phyloP scores from a whole-genome alignment of 2,888 invertebrate species.

The Macrosiphum euphorbiae region DNA sequence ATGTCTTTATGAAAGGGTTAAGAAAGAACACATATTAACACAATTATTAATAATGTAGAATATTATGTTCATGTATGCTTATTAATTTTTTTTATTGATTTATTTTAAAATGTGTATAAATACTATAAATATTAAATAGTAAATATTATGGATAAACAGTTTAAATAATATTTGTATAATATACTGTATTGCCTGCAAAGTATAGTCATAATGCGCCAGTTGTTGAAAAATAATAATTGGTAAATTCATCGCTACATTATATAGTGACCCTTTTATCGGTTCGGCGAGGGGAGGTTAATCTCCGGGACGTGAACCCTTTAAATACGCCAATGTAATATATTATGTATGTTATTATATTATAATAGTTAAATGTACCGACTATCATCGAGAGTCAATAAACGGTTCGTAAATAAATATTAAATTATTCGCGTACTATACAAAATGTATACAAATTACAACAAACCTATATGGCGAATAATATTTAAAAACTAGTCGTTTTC shows the following conservation, averaged over 20 bases:
- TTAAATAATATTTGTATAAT: not conserved
- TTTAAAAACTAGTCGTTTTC: not conserved
- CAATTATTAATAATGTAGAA: not conserved
- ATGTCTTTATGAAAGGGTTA: not conserved
- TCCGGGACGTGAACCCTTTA: not conserved
- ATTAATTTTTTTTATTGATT: not conserved
- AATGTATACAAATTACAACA: not conserved
- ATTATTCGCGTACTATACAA: not conserved
- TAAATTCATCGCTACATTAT: not conserved
- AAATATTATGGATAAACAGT: not conserved
- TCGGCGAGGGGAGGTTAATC: not conserved
- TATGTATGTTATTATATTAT: not conserved
- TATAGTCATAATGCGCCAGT: not conserved
- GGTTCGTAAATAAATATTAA: not conserved
- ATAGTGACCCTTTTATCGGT: not conserved
- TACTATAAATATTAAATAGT: not conserved
- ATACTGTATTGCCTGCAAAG: not conserved
- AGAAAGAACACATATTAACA: not conserved
- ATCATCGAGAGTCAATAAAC: not conserved
- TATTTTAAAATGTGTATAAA: not conserved
- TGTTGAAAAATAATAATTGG: not conserved
- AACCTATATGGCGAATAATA: not conserved
- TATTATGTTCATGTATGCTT: not conserved
- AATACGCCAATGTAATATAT: not conserved
- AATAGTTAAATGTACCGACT: not conserved